These are phyloP conservation scores for Myotis pilosus DNA, from an alignment of 2,797 vertebrate species.

Conservation along the genomic window DNA sequence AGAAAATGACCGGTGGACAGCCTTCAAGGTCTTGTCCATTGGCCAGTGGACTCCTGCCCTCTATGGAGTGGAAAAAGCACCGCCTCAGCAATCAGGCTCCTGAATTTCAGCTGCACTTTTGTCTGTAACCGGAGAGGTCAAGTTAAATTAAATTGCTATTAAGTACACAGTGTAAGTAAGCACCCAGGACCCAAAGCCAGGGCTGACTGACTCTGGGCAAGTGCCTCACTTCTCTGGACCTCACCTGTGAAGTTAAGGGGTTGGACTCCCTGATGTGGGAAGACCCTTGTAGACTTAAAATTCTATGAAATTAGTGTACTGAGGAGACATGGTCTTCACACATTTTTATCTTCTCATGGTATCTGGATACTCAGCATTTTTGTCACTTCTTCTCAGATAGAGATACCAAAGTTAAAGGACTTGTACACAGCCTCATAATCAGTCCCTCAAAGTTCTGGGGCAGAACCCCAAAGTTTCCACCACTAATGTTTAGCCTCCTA, in stretches of 20 bases:
- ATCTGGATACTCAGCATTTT: neutral
- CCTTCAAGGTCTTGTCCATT: neutral
- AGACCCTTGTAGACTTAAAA: neutral
- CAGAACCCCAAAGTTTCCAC: neutral
- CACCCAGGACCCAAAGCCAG: neutral
- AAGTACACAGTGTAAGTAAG: neutral
- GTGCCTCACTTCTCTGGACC: neutral
- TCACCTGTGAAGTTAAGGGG: neutral
- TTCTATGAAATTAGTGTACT: neutral
- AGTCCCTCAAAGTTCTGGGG: neutral
- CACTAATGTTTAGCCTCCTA: neutral
- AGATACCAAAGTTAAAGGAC: neutral
- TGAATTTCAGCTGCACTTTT: neutral
- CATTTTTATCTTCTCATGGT: neutral
- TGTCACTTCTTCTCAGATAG: neutral
- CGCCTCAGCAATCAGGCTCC: neutral
- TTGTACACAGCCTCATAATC: neutral
- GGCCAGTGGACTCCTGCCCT: slow-evolving; percentile 63
- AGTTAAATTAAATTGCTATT: neutral
- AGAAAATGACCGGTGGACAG: neutral
- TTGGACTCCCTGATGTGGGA: neutral
- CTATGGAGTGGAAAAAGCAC: slow-evolving; percentile 16
- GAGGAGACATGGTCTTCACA: neutral
- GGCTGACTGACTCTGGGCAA: neutral
- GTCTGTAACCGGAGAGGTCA: neutral